Evolutionary conservation across 2,113 vertebrate genomes (phyloP).

Genomic region (Asarcornis scutulata): DNA sequence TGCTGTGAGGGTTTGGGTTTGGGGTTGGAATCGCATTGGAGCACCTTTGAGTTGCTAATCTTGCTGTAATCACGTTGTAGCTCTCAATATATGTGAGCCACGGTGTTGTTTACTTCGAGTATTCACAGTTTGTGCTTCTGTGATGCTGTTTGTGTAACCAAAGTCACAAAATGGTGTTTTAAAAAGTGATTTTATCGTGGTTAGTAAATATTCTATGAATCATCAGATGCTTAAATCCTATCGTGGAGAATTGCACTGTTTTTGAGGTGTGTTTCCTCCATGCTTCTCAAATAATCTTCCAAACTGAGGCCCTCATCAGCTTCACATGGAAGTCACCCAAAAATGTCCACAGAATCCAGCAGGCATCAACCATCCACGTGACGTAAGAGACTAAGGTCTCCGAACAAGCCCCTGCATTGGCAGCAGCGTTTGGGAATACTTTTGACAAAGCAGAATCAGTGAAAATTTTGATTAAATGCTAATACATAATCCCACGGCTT

Average conservation of each 20-base stretch:
- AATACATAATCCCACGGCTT: fast-evolving
- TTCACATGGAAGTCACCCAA: not conserved
- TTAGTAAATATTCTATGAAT: not conserved
- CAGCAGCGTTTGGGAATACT: not conserved
- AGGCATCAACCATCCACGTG: no score
- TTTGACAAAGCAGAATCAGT: not conserved
- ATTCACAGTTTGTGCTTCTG: not conserved
- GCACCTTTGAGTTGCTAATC: not conserved
- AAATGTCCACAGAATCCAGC: no score
- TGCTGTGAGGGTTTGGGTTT: not conserved
- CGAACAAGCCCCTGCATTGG: not conserved
- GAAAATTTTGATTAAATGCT: not conserved
- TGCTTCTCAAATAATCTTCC: not conserved
- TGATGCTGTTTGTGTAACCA: not conserved
- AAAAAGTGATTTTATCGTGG: not conserved
- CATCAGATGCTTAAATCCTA: not conserved
- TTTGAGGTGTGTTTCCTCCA: no score
- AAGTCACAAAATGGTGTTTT: not conserved
- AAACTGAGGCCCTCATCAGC: no score
- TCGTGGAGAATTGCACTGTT: not conserved
- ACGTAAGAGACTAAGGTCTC: no score
- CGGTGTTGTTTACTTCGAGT: no score
- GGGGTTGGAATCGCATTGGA: no score
- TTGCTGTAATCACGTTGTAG: not conserved
- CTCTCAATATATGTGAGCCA: not conserved